Evolutionary conservation across 64 coral and sea anemone genomes (phyloP).

Genomic region (Dendronephthya gigantea): DNA sequence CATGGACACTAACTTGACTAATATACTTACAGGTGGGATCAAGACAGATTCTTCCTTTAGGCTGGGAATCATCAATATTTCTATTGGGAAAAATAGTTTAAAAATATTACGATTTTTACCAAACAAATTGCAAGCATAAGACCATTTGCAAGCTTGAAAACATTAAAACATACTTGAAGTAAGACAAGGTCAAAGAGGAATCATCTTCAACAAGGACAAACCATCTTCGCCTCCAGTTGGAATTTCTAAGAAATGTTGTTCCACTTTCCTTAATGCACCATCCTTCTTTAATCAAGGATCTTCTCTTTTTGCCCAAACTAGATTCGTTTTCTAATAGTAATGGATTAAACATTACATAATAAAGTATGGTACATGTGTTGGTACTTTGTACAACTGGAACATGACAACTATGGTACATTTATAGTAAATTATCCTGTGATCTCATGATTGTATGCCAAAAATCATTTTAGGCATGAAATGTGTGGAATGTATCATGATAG

Average conservation of each 20-base stretch:
- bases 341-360: too few species aligned
- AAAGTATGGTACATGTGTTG: too few species aligned
- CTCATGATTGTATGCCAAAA: too few species aligned
- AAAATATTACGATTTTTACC: background rate
- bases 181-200: constrained; percentile 50
- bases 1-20: too few species aligned
- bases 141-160: too few species aligned
- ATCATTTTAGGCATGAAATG: too few species aligned
- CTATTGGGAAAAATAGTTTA: background rate
- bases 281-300: constrained; percentile 63
- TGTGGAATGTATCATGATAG: too few species aligned
- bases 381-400: too few species aligned
- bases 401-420: too few species aligned
- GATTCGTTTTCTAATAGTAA: background rate
- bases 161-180: constrained; percentile 61
- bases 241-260: constrained; percentile 66
- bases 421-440: too few species aligned
- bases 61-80: constrained; percentile 52
- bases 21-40: constrained; percentile 69
- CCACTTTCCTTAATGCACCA: constrained; percentile 93
- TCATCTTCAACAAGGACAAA: constrained; percentile 47
- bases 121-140: background rate
- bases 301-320: background rate
- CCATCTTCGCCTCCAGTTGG: constrained; percentile 79
- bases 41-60: constrained; percentile 59